phyloP scores from a whole-genome alignment of 2,888 invertebrate species.

The Sphecodes monilicornis region DNA sequence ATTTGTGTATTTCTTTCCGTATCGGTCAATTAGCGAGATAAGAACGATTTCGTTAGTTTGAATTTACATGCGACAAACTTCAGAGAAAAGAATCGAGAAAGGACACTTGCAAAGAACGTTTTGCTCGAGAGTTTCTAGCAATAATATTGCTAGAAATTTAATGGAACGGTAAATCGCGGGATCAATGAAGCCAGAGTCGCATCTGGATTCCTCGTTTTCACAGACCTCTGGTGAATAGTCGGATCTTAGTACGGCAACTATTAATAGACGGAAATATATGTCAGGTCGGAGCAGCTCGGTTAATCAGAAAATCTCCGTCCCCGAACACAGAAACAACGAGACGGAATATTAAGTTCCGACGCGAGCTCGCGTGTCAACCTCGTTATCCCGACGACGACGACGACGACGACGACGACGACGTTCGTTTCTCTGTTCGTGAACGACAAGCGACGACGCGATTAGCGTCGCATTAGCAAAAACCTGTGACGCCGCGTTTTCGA shows the following conservation, averaged over 20 bases:
- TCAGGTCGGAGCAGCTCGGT: conserved; percentile 30
- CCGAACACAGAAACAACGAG: conserved; percentile 16
- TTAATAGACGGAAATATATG: conserved; percentile 49
- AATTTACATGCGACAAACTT: too few relatives aligned
- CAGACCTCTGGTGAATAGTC: conserved; percentile 9
- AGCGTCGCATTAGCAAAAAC: conserved; percentile 35
- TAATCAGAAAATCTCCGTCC: conserved; percentile 19
- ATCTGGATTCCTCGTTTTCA: conserved; percentile 19
- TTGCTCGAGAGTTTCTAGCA: neutral
- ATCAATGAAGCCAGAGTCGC: neutral
- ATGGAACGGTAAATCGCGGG: neutral
- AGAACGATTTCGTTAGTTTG: too few relatives aligned
- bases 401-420: too few relatives aligned
- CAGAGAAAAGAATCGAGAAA: too few relatives aligned
- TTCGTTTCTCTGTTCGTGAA: conserved; percentile 25
- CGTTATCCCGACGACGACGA: neutral
- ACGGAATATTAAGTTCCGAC: conserved; percentile 42
- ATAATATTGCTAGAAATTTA: neutral
- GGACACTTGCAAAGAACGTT: too few relatives aligned
- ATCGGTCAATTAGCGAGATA: too few relatives aligned
- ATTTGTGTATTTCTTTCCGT: too few relatives aligned
- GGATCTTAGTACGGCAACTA: conserved; percentile 16
- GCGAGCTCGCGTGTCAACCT: conserved; percentile 17
- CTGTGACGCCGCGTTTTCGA: neutral
- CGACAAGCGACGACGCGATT: conserved; percentile 24